These are phyloP conservation scores for Drosophila kurseongensis DNA, from an alignment of 1,140 invertebrate genomes.

Conservation along the genomic window DNA sequence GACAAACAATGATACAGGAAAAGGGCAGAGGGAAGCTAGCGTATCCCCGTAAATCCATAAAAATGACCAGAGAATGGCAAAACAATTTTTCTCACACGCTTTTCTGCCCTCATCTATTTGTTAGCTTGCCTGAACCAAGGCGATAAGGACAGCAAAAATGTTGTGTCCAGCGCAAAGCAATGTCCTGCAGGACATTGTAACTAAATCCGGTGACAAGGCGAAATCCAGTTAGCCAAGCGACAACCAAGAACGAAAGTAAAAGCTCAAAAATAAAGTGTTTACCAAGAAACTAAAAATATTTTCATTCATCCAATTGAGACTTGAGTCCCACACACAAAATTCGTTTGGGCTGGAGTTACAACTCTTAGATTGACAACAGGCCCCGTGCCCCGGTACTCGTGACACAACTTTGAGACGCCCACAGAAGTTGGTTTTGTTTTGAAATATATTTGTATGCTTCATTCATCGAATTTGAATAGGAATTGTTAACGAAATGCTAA, in stretches of 20 bases:
- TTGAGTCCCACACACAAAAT: constrained; percentile 18
- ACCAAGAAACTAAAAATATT: constrained; percentile 19
- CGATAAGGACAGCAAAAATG: constrained; percentile 29
- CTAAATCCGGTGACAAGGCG: constrained; percentile 17
- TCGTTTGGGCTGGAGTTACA: neutral
- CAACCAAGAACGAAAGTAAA: constrained; percentile 22
- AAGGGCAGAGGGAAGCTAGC: constrained; percentile 11
- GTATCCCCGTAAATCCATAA: constrained; percentile 71
- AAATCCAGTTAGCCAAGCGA: constrained; percentile 25
- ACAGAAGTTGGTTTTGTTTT: constrained; percentile 15
- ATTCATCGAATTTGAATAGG: neutral
- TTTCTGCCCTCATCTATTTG: neutral
- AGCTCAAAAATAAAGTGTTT: constrained; percentile 21
- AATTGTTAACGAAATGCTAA: constrained; percentile 55
- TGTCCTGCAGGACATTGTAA: constrained; percentile 31
- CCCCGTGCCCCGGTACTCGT: neutral
- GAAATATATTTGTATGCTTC: constrained; percentile 38
- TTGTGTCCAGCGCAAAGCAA: constrained; percentile 26
- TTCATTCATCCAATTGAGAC: constrained; percentile 11
- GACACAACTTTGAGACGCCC: constrained; percentile 27
- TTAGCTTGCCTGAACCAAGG: constrained; percentile 17
- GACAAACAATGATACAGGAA: constrained; percentile 38
- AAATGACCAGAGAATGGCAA: constrained; percentile 67
- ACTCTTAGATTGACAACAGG: constrained; percentile 12
- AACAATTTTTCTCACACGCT: constrained; percentile 52